Base-by-base conservation (phyloP, 2,113 vertebrate species). In the Melanerpes aurifrons region DNA sequence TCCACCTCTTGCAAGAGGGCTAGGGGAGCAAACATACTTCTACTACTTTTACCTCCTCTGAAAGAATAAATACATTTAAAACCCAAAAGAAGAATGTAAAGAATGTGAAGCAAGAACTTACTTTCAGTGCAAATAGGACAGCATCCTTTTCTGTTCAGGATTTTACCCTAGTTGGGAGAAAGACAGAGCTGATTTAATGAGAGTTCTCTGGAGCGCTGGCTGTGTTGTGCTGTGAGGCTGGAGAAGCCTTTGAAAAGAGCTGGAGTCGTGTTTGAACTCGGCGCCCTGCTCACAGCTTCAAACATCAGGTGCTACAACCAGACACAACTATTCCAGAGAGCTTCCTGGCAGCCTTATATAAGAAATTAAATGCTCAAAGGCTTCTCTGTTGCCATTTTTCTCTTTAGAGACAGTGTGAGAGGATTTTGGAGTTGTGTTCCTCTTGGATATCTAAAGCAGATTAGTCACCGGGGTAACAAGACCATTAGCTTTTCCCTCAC, bases 61-160 rank as follows among this genome's bases (percentile, higher is more conserved):
- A 85, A 86, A 83, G n/a, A 94, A 90, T 47, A 76, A 57, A 57
- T 29, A 45, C 6, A 53, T 24, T 12, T 13, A 53, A 24, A 12
- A 50, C 6, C 9, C 48, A 50, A 22, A 32, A 87, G 90, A 64
- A 87, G 0, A 82, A 79, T 77, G 75, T 79, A 68, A 87, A 89
- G n/a, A 89, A 93, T 61, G 56, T 31, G 29, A 91, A 92, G 82
- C 95, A 98, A 98, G 97, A 98, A 99, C 99, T 99, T 98, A 99
- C 99, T 99, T 99, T 99, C 99, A 97, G 99, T 99, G 98, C 99
- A 99, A 97, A 99, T 99, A 54, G 99, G 99, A 96, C 99, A 99
- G 97, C 99, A 99, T 98, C 99, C 99, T 92, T 99, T 99, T 93
- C 99, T 97, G 98, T 99, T 99, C 95, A 99, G 98, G 97, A 99